phyloP scores from a whole-genome alignment of 2,797 vertebrate genomes.

The Antrozous pallidus region DNA sequence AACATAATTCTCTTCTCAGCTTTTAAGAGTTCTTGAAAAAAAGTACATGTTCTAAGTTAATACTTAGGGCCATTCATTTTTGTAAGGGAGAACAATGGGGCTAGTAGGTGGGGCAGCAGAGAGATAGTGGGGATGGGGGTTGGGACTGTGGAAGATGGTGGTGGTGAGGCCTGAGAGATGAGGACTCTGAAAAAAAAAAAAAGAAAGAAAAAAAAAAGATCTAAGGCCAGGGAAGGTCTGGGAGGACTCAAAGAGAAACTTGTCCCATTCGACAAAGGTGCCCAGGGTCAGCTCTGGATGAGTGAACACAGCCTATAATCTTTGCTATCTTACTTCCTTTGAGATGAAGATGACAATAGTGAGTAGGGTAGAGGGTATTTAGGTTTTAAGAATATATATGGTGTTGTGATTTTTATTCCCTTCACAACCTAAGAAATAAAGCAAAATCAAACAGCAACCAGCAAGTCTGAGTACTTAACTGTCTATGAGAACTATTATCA shows the following conservation, averaged over 20 bases:
- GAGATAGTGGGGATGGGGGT: background rate
- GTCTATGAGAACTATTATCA: background rate
- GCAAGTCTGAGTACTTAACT: background rate
- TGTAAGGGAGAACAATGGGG: background rate
- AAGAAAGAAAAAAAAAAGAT: background rate
- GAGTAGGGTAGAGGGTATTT: background rate
- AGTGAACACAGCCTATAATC: conserved; percentile 5
- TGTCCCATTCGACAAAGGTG: background rate
- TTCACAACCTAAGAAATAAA: conserved; percentile 40
- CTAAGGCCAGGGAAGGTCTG: background rate
- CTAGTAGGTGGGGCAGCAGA: background rate
- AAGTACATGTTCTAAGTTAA: background rate
- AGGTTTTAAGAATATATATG: conserved; percentile 37
- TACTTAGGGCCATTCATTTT: background rate
- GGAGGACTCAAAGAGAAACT: conserved; percentile 15
- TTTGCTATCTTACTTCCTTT: conserved; percentile 11
- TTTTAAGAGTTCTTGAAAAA: background rate
- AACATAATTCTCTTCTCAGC: background rate
- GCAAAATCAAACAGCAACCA: background rate
- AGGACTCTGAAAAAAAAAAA: background rate
- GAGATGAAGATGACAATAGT: conserved; percentile 24
- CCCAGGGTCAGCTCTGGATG: background rate
- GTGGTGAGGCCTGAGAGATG: background rate
- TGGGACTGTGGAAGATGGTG: background rate
- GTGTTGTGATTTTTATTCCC: conserved; percentile 39